phyloP scores from a whole-genome alignment of 2,888 invertebrate species.

The Baccha elongata region DNA sequence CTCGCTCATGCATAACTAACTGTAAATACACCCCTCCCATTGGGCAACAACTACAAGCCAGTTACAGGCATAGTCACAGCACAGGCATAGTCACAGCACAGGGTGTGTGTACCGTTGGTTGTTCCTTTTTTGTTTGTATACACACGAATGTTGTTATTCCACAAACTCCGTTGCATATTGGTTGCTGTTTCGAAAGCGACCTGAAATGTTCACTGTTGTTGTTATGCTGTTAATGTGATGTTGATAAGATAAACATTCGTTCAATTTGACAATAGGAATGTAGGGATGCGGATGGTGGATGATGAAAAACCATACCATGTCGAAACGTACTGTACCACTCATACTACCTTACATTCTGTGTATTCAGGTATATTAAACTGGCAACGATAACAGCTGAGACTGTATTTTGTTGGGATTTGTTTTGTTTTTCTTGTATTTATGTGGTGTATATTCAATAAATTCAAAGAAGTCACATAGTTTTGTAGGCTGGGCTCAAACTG shows the following conservation, averaged over 20 bases:
- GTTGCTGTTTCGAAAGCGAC: slow-evolving; percentile 44
- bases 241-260: slow-evolving; percentile 64
- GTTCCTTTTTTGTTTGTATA: slow-evolving; percentile 68
- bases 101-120: slow-evolving; percentile 46
- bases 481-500: slow-evolving; percentile 48
- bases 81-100: slow-evolving; percentile 8
- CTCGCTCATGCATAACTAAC: not conserved
- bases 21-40: slow-evolving; percentile 24
- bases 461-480: slow-evolving; percentile 56
- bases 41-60: not conserved
- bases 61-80: too few species aligned
- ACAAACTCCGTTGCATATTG: slow-evolving; percentile 69
- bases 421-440: slow-evolving; percentile 72
- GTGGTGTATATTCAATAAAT: slow-evolving; percentile 64
- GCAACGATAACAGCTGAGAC: slow-evolving; percentile 40
- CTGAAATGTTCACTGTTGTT: slow-evolving; percentile 28
- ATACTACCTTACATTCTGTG: not conserved
- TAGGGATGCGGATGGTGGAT: not conserved
- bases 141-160: slow-evolving; percentile 66
- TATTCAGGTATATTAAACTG: not conserved
- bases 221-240: slow-evolving; percentile 40
- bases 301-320: not conserved
- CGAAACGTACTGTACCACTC: not conserved
- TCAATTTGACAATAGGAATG: slow-evolving; percentile 49
- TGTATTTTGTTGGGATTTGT: slow-evolving; percentile 58